Evolutionary conservation across 64 coral and sea anemone genomes (phyloP).

Genomic region (Montipora foliosa): DNA sequence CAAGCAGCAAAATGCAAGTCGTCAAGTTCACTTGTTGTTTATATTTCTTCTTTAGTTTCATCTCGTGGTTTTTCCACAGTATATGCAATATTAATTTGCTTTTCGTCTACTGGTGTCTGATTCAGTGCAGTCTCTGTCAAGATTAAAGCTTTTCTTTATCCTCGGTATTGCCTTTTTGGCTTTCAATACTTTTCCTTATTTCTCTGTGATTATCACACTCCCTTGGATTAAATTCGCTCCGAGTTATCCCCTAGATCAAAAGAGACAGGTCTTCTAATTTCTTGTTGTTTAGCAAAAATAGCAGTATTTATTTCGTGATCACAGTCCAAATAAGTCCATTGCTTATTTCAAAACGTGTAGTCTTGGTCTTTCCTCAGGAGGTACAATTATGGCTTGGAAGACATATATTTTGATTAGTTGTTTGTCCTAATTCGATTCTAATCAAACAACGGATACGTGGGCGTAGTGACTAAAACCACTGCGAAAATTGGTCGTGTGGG

Average conservation of each 20-base stretch:
- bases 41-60: background rate
- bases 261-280: background rate
- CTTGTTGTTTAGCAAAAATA: constrained; percentile 21
- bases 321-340: constrained; percentile 25
- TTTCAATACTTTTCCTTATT: background rate
- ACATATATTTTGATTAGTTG: constrained; percentile 32
- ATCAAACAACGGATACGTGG: background rate
- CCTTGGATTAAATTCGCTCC: background rate
- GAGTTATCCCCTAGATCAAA: background rate
- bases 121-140: background rate
- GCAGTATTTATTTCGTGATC: constrained; percentile 17
- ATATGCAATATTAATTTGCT: constrained; percentile 52
- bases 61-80: constrained; percentile 7
- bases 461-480: background rate
- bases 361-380: constrained; percentile 24
- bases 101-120: constrained; percentile 43
- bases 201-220: background rate
- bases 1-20: constrained; percentile 23
- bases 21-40: constrained; percentile 10
- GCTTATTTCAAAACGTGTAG: constrained; percentile 10
- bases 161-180: background rate
- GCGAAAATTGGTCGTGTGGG: background rate
- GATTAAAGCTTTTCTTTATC: background rate
- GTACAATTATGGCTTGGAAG: constrained; percentile 16
- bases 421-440: background rate